Conservation (phyloP, 2,113 vertebrate genomes). For the Bujurquina vittata region DNA sequence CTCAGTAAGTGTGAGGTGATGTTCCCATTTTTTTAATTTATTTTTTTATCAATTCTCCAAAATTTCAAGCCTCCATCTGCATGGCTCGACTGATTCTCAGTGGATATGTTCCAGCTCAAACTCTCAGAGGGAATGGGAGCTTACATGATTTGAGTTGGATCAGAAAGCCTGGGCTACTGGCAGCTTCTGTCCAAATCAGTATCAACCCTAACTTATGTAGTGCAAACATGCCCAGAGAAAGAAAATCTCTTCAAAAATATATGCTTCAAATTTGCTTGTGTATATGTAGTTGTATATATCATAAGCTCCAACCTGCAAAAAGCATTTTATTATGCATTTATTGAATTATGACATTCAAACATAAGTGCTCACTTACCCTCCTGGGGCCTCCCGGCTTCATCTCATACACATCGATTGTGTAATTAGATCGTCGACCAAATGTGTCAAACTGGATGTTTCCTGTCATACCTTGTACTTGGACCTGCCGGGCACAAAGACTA, state of each 20-base stretch:
- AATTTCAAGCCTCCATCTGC: constrained; percentile 24
- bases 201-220: not conserved
- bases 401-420: constrained; percentile 96
- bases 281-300: not conserved
- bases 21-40: not conserved
- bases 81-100: constrained; percentile 1
- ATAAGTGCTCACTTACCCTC: constrained; percentile 82
- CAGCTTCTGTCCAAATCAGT: constrained; percentile 29
- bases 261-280: not conserved
- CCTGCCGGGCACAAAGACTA: constrained; percentile 76
- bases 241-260: not conserved
- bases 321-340: constrained; percentile 6
- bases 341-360: not conserved
- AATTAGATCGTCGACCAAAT: constrained; percentile 95
- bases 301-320: not conserved
- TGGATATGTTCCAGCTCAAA: constrained; percentile 30
- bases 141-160: constrained; percentile 25
- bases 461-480: constrained; percentile 98
- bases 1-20: not conserved
- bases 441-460: constrained; percentile 99
- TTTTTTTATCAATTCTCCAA: constrained; percentile 4
- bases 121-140: constrained; percentile 18
- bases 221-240: constrained; percentile 19
- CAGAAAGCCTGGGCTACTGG: constrained; percentile 26
- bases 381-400: constrained; percentile 89